Conservation (phyloP, 37 sponge, comb jelly and placozoan species). For the Hexactinellida sp. region DNA sequence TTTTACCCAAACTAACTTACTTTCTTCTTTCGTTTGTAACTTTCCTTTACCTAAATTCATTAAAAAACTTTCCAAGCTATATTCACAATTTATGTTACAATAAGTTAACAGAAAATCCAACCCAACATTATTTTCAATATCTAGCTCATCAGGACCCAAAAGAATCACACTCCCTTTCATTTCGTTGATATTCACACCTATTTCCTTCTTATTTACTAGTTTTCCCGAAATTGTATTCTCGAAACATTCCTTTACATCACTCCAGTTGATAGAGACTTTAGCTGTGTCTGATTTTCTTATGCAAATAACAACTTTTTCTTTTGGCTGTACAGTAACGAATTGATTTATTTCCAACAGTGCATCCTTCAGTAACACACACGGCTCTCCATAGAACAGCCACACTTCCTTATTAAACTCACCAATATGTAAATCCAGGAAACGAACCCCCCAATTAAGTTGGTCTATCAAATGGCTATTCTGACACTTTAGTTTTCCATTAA, state of each 20-base stretch:
- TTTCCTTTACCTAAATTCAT: background rate
- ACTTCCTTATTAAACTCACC: background rate
- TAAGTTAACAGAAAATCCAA: background rate
- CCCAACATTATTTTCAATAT: background rate
- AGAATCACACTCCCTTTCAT: background rate
- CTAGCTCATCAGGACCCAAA: background rate
- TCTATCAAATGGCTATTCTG: background rate
- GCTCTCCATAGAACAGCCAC: slow-evolving; percentile 5
- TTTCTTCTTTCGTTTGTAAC: background rate
- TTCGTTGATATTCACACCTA: background rate
- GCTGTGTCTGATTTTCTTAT: background rate
- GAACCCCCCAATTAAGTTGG: background rate
- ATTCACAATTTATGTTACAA: background rate
- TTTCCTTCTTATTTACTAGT: background rate
- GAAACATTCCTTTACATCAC: background rate
- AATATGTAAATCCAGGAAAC: background rate
- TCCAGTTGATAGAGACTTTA: background rate
- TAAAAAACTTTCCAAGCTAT: background rate
- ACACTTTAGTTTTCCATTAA: background rate
- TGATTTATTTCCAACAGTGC: background rate
- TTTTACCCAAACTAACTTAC: background rate
- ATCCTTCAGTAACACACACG: background rate
- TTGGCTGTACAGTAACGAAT: background rate
- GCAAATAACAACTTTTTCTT: background rate
- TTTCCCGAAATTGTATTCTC: background rate